Conservation (phyloP, 2,888 invertebrate species). For the Marronus borbonicus region DNA sequence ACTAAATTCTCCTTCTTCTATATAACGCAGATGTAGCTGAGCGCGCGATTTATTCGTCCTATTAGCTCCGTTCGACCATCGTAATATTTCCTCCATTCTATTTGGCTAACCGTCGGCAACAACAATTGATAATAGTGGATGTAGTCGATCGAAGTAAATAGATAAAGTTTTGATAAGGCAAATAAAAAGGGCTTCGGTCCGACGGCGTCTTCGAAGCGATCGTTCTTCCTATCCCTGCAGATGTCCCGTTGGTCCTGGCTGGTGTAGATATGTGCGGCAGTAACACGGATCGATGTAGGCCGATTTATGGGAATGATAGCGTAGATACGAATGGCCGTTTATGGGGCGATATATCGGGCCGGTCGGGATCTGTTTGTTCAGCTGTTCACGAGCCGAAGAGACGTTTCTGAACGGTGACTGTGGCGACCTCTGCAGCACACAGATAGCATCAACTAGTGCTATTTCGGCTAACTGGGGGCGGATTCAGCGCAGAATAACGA, state of each 20-base stretch:
- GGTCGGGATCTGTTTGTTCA: conserved; percentile 1
- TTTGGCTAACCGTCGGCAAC: conserved; percentile 4
- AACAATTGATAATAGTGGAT: conserved; percentile 38
- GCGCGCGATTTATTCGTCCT: conserved; percentile 22
- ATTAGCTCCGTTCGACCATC: conserved; percentile 11
- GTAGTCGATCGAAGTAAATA: conserved; percentile 38
- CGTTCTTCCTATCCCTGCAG: neutral
- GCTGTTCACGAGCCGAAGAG: neutral
- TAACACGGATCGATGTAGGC: neutral
- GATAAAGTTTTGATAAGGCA: conserved; percentile 40
- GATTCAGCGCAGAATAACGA: no score
- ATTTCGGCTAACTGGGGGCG: no score
- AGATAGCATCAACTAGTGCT: no score
- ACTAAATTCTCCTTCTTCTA: neutral
- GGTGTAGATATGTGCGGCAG: conserved; percentile 2
- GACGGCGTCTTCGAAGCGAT: neutral
- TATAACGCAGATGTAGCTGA: conserved; percentile 9
- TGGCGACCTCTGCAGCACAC: neutral
- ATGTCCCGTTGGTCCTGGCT: neutral
- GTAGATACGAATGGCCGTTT: conserved; percentile 13
- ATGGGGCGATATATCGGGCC: conserved; percentile 14
- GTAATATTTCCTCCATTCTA: conserved; percentile 16
- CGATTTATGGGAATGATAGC: conserved; percentile 10
- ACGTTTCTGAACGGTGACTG: neutral
- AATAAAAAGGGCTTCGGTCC: conserved; percentile 33